Evolutionary conservation across 2,113 vertebrate species (phyloP), one percentile per base, ranked within the genome.

Genomic region (Aptenodytes forsteri): DNA sequence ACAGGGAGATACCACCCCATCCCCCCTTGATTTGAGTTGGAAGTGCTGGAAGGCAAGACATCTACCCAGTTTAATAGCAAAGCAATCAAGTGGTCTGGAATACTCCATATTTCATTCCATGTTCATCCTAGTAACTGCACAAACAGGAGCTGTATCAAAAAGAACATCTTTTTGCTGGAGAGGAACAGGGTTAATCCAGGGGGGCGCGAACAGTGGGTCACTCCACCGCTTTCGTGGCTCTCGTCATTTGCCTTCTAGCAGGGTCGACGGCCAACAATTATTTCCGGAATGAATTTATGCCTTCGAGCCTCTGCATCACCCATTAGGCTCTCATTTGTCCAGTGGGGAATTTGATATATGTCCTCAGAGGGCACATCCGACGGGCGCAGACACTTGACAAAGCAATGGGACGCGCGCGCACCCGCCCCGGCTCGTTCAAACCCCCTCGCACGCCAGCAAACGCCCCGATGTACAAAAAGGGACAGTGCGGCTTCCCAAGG

Each of bases 401-500:
- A 69, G 85, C 87, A 30, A 16, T 1, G 4, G 88, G 83, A 52
- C 10, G n/a, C 13, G 9, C 32, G 3, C 3, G 1, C 22, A 32
- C 84, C 46, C 40, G 7, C 30, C 55, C 64, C 2, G 5, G 65
- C 62, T 30, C 36, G 2, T 11, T n/a, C 78, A 36, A 59, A 32
- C n/a, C 25, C 49, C 21, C 44, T 49, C n/a, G 5, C 69, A 40
- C 1, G 32, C 56, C 26, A 7, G 59, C 66, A 38, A 91, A 78
- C 2, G 5, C 40, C 67, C 65, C 27, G 10, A 34, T 3, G 27
- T 44, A 36, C 69, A 90, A 78, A 72, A 69, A 76, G 40, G 69
- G 90, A 50, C 2, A 13, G 75, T 25, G 83, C 3, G 75, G 88
- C 93, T 86, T 93, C 97, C 92, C 81, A 26, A 95, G 97, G 95